Evolutionary conservation across 1,140 invertebrate species (phyloP), one percentile per base, ranked within the genome.

Genomic region (Manduca sexta): DNA sequence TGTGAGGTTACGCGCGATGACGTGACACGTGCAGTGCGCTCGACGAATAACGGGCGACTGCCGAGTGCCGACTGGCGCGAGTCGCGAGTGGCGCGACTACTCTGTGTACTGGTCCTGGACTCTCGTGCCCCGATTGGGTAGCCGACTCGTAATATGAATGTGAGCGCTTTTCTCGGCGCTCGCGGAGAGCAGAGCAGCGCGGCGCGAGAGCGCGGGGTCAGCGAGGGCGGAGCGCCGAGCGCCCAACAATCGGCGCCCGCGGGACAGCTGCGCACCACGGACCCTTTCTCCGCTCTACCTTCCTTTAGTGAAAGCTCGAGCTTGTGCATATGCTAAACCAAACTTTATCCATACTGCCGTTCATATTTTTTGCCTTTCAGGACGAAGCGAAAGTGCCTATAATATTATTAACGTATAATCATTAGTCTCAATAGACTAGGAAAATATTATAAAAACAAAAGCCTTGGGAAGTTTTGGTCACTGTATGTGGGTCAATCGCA

Each of bases 211-310:
- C 52, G 64, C 64, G 73, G 64, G 64, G 69, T 60, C 65, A 51
- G 64, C 61, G 70, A 80, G 75, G 75, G 75, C 76, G 76, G 66
- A 75, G 73, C n/a, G n/a, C n/a, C n/a, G n/a, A n/a, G n/a, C 75
- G 66, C 73, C 66, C 61, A 52, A 59, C 60, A 58, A 56, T 54
- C 54, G 56, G 63, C 68, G 61, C 71, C 73, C 71, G 69, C 74
- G 64, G 78, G 73, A 82, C 80, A 82, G 74, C 80, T 84, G 77
- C 73, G 74, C 74, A 64, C 56, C 62, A 52, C 57, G 62, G 72
- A 76, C 77, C 78, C 76, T 77, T 82, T 81, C 77, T 80, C 70
- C 60, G 41, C 56, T 65, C 56, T 64, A 45, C 58, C 58, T 69
- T 61, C 46, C 65, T 64, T 52, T 58, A 63, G 79, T 74, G 75